Base-by-base conservation (phyloP, 2,797 vertebrate genomes). In the Microcaecilia unicolor region DNA sequence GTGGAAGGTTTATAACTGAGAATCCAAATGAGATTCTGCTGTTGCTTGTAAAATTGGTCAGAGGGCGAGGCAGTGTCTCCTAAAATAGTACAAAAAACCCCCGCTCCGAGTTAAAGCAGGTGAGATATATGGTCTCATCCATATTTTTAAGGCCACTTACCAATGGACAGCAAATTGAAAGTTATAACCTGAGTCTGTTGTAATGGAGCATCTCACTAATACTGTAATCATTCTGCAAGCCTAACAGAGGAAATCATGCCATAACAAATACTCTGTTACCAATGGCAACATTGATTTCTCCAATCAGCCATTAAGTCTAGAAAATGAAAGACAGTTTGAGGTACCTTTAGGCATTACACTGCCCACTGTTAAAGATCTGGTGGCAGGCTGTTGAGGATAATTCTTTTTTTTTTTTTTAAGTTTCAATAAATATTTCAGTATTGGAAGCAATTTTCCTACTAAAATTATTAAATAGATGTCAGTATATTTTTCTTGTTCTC, bases 241-340 rank as follows among this genome's bases (percentile, higher is more conserved):
- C 75, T 78, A 76, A 78, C 77, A 74, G 75, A 78, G 80, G 79
- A 81, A 82, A 83, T 78, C 76, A 67, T 69, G 76, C 78, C 74
- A 72, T 78, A 80, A 78, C 78, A 81, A 79, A 83, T 80, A 75
- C 78, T 72, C 72, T 75, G 79, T 84, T 81, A 84, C 83, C 83
- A 83, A 81, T 77, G 72, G 80, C 80, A 84, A 83, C 80, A 83
- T 84, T 79, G 83, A 84, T 83, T 82, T 80, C 78, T 80, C 71
- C 76, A 80, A 83, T 82, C 81, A 85, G 75, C 77, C 75, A 80
- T 84, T 82, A 78, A 78, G 80, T 74, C 80, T 75, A 44, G 69
- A 76, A 80, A 83, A 78, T 77, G 74, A 80, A 74, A 78, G 83
- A 76, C 80, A 66, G 76, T 81, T 71, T 72, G 71, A 73, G 76